Base-by-base conservation (phyloP, 2,113 vertebrate species). In the Xiphias gladius region DNA sequence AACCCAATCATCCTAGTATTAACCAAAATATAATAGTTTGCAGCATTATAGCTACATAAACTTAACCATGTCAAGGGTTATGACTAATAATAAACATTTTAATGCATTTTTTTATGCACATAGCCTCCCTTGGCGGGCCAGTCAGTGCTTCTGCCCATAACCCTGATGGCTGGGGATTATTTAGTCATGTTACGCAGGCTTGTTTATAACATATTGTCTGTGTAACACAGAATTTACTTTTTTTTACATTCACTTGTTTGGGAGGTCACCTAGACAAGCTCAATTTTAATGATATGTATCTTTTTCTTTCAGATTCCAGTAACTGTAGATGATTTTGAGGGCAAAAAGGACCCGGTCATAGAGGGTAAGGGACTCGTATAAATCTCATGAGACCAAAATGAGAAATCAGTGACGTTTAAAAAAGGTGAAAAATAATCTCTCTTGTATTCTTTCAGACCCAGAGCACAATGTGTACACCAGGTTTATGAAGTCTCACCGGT, bases 401-500 rank as follows among this genome's bases (percentile, higher is more conserved):
- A n/a, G 20, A 65, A 41, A 67, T n/a, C n/a, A 16, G 3, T 52
- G 41, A 41, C 1, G 10, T 69, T 52, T 64, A 22, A 62, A 50
- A 20, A 52, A 11, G 1, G 1, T 8, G 0, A 57, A 61, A 0
- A 83, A 14, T 50, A 2, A 0, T 32, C 17, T 63, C 5, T 41
- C 35, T 39, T n/a, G 79, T 26, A n/a, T 54, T 1, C 71, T 50
- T 77, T 41, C 88, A 96, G 96, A 94, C 46, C 86, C 92, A 3
- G 96, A 97, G 78, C 87, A 95, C 62, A 96, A 96, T 90, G 96
- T 97, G 52, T 99, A 99, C 90, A 97, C 97, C 0, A 80, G 94
- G 88, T 99, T 99, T 90, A 99, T 99, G 98, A 99, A 97, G 91
- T 97, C 97, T 22, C 98, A 99, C 79, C 96, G 97, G 66, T 99